Conservation (phyloP, 2,888 invertebrate species). For the Heliconius sara region DNA sequence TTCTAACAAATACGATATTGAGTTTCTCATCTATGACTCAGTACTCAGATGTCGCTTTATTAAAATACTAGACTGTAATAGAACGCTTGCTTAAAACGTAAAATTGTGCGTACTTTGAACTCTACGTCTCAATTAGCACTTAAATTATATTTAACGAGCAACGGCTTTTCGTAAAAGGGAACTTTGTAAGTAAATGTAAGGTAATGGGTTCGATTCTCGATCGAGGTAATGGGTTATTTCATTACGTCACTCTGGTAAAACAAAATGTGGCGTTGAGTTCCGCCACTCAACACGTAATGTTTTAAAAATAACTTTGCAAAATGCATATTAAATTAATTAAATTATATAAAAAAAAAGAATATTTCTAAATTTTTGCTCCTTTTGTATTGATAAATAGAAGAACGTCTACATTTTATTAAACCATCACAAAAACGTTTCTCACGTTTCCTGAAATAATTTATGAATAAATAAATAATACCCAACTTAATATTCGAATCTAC, state of each 20-base stretch:
- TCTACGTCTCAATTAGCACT: constrained; percentile 8
- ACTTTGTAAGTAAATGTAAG: neutral
- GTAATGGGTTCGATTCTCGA: neutral
- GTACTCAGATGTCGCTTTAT: constrained; percentile 29
- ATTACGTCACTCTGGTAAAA: neutral
- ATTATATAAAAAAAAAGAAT: too few relatives aligned
- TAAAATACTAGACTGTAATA: constrained; percentile 38
- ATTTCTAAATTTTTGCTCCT: too few relatives aligned
- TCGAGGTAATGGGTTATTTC: too few relatives aligned
- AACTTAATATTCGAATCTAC: neutral
- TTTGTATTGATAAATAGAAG: too few relatives aligned
- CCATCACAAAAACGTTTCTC: too few relatives aligned
- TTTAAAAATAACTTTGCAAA: too few relatives aligned
- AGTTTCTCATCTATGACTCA: constrained; percentile 22
- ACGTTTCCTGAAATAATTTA: too few relatives aligned
- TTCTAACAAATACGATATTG: neutral
- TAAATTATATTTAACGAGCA: neutral
- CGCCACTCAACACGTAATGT: neutral
- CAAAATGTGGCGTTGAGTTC: neutral
- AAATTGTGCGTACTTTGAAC: constrained; percentile 24
- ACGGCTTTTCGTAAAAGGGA: neutral
- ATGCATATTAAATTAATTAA: too few relatives aligned
- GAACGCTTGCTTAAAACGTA: constrained; percentile 14
- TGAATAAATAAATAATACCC: neutral
- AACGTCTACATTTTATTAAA: too few relatives aligned